A percentile compares a stretch with the other conserved stretches of the same genome.
These are phyloP conservation scores for Actinia tenebrosa DNA, from an alignment of 64 coral and sea anemone species.

Conservation along the genomic window DNA sequence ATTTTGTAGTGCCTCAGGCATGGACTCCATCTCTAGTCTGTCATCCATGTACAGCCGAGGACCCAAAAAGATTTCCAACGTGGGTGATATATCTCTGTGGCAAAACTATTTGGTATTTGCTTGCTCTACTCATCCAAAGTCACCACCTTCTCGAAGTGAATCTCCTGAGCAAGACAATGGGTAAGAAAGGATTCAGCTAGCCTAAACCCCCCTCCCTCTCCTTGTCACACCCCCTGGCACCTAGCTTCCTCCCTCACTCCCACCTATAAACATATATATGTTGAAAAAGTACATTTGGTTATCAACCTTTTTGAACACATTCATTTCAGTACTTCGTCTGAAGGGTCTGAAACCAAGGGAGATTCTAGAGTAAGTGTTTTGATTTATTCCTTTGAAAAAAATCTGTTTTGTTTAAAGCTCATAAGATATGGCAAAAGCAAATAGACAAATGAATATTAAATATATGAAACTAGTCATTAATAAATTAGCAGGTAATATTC, in stretches of 20 bases:
- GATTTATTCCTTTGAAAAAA: background rate
- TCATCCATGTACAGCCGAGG: slow-evolving; percentile 88
- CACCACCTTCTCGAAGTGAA: slow-evolving; percentile 40
- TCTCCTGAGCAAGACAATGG: slow-evolving; percentile 80
- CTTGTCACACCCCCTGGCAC: too few relatives aligned
- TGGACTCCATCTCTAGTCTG: slow-evolving; percentile 95
- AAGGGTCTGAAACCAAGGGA: slow-evolving; percentile 75
- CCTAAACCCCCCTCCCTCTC: too few relatives aligned
- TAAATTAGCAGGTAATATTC: too few relatives aligned
- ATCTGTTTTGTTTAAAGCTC: too few relatives aligned
- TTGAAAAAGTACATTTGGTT: background rate
- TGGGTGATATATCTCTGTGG: slow-evolving; percentile 76
- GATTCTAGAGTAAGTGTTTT: slow-evolving; percentile 77
- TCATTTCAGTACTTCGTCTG: slow-evolving; percentile 53
- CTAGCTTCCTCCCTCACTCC: too few relatives aligned
- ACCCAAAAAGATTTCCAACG: slow-evolving; percentile 80
- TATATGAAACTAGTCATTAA: too few relatives aligned
- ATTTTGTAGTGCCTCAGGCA: slow-evolving; percentile 75
- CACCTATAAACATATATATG: background rate
- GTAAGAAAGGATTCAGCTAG: slow-evolving; percentile 17
- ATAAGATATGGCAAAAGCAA: too few relatives aligned
- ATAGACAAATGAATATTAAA: too few relatives aligned
- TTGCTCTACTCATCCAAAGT: slow-evolving; percentile 73
- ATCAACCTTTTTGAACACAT: too few relatives aligned
- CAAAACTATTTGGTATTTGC: slow-evolving; percentile 94